Evolutionary conservation across 2,888 invertebrate species (phyloP).

Genomic region (Tholera decimalis): DNA sequence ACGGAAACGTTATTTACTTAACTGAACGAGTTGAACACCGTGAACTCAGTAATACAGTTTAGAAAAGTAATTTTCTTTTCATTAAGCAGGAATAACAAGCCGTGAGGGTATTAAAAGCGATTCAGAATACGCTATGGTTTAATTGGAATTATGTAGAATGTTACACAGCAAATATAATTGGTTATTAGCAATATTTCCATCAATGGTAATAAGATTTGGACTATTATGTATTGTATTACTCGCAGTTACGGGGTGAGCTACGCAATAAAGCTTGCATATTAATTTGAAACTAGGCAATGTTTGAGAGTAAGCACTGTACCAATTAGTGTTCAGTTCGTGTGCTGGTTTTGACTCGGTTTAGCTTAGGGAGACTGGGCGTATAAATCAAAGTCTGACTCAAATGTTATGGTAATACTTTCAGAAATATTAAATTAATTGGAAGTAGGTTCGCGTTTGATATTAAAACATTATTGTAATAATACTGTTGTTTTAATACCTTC

Average conservation of each 20-base stretch:
- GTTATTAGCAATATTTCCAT: not conserved
- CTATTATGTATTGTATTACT: not conserved
- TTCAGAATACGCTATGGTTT: conserved; percentile 19
- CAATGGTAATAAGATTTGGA: conserved; percentile 5
- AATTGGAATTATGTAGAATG: conserved; percentile 31
- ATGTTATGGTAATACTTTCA: not conserved
- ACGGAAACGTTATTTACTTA: conserved; percentile 17
- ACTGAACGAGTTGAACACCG: conserved; percentile 14
- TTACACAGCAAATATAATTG: conserved; percentile 30
- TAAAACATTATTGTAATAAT: too few relatives aligned
- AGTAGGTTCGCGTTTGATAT: too few relatives aligned
- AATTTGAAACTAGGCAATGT: not conserved
- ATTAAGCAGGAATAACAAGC: conserved; percentile 40
- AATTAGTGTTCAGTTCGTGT: conserved; percentile 10
- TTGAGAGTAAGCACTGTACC: not conserved
- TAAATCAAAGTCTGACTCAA: not conserved
- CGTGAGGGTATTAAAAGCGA: conserved; percentile 26
- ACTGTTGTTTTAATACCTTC: too few relatives aligned
- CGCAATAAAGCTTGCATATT: not conserved
- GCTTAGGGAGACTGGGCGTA: not conserved
- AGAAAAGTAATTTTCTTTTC: conserved; percentile 58
- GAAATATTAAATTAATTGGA: too few relatives aligned
- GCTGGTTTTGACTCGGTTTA: not conserved
- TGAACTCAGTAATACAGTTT: conserved; percentile 21
- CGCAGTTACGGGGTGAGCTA: not conserved